Conservation (phyloP, 1,140 invertebrate genomes). For the Drosophila tsacasi region DNA sequence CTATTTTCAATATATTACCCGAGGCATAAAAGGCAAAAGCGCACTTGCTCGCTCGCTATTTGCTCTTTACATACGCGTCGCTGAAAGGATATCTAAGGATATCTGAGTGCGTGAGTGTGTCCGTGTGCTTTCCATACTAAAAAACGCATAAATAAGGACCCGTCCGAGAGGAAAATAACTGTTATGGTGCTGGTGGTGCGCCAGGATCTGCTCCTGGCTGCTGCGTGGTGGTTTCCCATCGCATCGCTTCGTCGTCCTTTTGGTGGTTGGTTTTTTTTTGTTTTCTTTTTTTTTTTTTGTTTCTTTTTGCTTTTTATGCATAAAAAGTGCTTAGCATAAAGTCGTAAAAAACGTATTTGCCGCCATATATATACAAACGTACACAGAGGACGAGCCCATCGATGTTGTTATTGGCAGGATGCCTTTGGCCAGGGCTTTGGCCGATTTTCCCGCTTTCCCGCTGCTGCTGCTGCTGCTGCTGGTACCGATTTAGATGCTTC, state of each 20-base stretch:
- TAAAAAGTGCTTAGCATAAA: conserved; percentile 84
- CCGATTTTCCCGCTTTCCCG: conserved; percentile 20
- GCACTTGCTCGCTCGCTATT: conserved; percentile 46
- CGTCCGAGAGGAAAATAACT: conserved; percentile 73
- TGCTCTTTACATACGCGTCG: conserved; percentile 67
- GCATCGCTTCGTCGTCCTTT: conserved; percentile 24
- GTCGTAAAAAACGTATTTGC: conserved; percentile 84
- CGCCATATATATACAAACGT: conserved; percentile 51
- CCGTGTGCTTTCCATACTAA: conserved; percentile 77
- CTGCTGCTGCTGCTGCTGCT: not conserved
- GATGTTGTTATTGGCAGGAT: conserved; percentile 74
- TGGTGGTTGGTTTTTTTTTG: conserved; percentile 64
- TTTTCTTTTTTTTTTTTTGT: conserved; percentile 13
- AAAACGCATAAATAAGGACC: conserved; percentile 80
- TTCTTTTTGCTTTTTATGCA: conserved; percentile 70
- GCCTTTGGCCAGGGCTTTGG: conserved; percentile 47
- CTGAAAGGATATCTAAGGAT: conserved; percentile 67
- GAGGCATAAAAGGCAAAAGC: conserved; percentile 71
- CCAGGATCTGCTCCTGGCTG: conserved; percentile 2
- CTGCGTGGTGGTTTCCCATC: conserved; percentile 48
- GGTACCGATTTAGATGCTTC: conserved; percentile 69
- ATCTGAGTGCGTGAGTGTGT: conserved; percentile 18
- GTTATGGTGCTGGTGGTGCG: conserved; percentile 57
- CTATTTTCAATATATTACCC: conserved; percentile 83
- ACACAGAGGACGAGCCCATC: conserved; percentile 42